Base-by-base conservation (phyloP, 2,888 invertebrate species). In the Dynastes tityus region DNA sequence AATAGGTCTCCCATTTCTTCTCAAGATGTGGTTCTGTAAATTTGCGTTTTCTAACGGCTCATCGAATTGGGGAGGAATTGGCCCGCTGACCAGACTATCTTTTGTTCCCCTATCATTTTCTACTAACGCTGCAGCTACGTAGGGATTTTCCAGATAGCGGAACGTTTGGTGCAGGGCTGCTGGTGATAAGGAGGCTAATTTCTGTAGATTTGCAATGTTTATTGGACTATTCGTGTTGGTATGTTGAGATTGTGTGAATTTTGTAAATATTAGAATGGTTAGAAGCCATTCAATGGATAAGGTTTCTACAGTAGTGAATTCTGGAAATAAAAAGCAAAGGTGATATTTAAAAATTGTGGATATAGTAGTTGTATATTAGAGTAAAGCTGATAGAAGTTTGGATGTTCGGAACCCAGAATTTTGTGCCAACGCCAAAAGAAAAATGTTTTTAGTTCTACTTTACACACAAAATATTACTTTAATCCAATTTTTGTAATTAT, bases 91-190 rank as follows among this genome's bases (percentile, higher is more conserved):
- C 1, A 65, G 75, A 2, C 63, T 74, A 4, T 71, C 63, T 37
- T 75, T 65, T 8, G 16, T 32, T 27, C 32, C 29, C 22, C 71
- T 79, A 68, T 75, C 79, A 3, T 37, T 67, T 76, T 79, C 79
- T 0, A 79, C 79, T 22, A 79, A 49, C 4, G 79, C 68, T 11
- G 79, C 32, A 3, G 79, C 79, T 58, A 79, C 58, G 70, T 67
- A 79, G 3, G 79, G 79, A 64, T 79, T 79, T 32, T 79, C 79
- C 13, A 79, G 70, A 5, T 76, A 76, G 8, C 70, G 70, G 22
- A 79, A 71, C 27, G 76, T 79, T 11, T 70, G 29, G 9, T 79
- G 68, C 1, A 79, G 70, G 37, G 70, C 49, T 6, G 75, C 68
- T 9, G 79, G 79, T 2, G 51, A 49, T 22, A 79, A 51, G 0